Base-by-base conservation (phyloP, 2,888 invertebrate genomes). In the Ischnus inquisitorius region DNA sequence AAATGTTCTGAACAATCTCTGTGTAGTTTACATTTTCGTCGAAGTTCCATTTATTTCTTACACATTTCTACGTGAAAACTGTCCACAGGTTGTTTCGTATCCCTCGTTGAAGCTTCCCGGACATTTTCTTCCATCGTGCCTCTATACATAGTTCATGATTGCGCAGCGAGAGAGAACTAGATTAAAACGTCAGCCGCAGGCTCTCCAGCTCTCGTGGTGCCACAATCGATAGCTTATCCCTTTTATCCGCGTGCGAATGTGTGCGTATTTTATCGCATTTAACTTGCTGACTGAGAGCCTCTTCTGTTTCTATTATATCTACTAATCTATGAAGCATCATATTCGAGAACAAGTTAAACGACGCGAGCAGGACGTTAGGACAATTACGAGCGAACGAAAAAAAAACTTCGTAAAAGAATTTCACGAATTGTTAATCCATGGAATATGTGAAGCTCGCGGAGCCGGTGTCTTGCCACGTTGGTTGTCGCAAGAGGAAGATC, bases 401-500 rank as follows among this genome's bases (percentile, higher is more conserved):
- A 25, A 25, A 14, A 16, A 5, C 22, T n/a, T 25, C 3, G 28
- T 25, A 60, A 34, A 60, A 54, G 16, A 46, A 51, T 48, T 22
- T 75, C 19, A 46, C 28, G 22, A 64, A 68, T 62, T 69, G 25
- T 81, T 69, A 41, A 51, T 46, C 19, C 39, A 41, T 34, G 16
- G 14, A n/a, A 41, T 34, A 60, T 62, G 16, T 16, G 82, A 80
- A 79, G 72, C 46, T 74, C 69, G 67, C 16, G 71, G 62, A 16
- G 72, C 57, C 46, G 82, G 89, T 62, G 83, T 90, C 75, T 87
- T 91, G 83, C 88, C 90, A 43, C 90, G 90, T 74, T 93, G 93
- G 93, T 86, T 92, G 81, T 91, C 92, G 91, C 92, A 94, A 93
- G 93, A 95, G 93, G 93, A 94, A 48, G 91, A 93, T 67, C 84